Evolutionary conservation across 2,888 invertebrate genomes (phyloP).

Genomic region (Euzophera pinguis): DNA sequence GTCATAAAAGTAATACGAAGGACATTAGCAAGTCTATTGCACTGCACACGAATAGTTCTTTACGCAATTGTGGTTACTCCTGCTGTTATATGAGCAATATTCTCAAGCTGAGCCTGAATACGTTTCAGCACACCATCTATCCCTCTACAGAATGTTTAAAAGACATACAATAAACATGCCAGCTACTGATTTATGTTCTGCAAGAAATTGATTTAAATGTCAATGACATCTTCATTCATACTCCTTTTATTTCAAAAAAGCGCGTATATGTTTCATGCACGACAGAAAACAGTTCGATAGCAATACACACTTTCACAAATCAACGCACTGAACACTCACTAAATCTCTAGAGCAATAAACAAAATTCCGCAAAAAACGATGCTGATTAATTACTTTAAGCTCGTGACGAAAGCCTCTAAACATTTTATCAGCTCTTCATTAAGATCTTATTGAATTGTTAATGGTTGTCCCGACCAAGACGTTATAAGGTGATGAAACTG

Average conservation of each 20-base stretch:
- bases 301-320: slow-evolving; percentile 67
- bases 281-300: slow-evolving; percentile 61
- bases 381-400: slow-evolving; percentile 64
- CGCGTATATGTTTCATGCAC: slow-evolving; percentile 54
- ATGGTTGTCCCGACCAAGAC: slow-evolving; percentile 60
- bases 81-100: no score
- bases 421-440: slow-evolving; percentile 76
- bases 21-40: no score
- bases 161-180: not conserved
- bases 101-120: no score
- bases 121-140: no score
- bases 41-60: no score
- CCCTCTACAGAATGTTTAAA: no score
- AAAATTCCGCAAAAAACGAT: slow-evolving; percentile 52
- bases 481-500: slow-evolving; percentile 67
- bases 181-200: no score
- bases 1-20: no score
- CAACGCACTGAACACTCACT: slow-evolving; percentile 54
- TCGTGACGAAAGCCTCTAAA: slow-evolving; percentile 70
- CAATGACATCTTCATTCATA: not conserved
- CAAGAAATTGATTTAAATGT: no score
- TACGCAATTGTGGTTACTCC: no score
- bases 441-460: slow-evolving; percentile 72
- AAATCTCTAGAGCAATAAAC: slow-evolving; percentile 66
- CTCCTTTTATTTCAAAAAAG: slow-evolving; percentile 26